These are phyloP conservation scores for Galeopsomyia nigrocyanea DNA, from an alignment of 2,888 invertebrate genomes.

Conservation along the genomic window DNA sequence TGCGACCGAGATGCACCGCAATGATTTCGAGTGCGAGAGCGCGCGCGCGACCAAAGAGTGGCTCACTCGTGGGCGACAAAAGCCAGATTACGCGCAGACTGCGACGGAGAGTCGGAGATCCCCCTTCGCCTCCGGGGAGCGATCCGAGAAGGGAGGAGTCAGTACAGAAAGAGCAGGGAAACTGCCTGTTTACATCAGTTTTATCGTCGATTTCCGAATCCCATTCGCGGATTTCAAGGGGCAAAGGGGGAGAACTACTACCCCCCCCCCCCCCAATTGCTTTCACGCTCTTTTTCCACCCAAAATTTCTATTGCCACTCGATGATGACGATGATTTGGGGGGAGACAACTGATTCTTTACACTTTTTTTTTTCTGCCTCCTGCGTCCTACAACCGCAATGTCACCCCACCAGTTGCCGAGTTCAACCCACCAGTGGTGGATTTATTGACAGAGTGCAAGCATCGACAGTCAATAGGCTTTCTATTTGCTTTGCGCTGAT, in stretches of 20 bases:
- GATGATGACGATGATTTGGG: slow-evolving; percentile 43
- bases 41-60: slow-evolving; percentile 11
- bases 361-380: slow-evolving; percentile 16
- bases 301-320: slow-evolving; percentile 31
- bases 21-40: slow-evolving; percentile 3
- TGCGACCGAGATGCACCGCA: background rate
- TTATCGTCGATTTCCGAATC: slow-evolving; percentile 65
- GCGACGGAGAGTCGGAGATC: background rate
- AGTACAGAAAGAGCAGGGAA: slow-evolving; percentile 59
- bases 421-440: background rate
- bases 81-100: slow-evolving; percentile 21
- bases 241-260: slow-evolving; percentile 6
- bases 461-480: slow-evolving; percentile 30
- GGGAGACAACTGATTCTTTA: slow-evolving; percentile 17
- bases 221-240: slow-evolving; percentile 45
- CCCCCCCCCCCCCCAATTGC: slow-evolving; percentile 13
- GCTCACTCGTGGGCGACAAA: slow-evolving; percentile 30
- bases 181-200: slow-evolving; percentile 66
- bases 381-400: background rate
- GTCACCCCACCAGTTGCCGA: no score
- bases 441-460: slow-evolving; percentile 38
- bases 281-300: slow-evolving; percentile 36
- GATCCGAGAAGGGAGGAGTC: slow-evolving; percentile 47
- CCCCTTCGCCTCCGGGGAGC: slow-evolving; percentile 55
- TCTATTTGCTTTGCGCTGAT: slow-evolving; percentile 32